These are phyloP conservation scores for Egretta garzetta DNA, from an alignment of 2,113 vertebrate species.

Conservation along the genomic window DNA sequence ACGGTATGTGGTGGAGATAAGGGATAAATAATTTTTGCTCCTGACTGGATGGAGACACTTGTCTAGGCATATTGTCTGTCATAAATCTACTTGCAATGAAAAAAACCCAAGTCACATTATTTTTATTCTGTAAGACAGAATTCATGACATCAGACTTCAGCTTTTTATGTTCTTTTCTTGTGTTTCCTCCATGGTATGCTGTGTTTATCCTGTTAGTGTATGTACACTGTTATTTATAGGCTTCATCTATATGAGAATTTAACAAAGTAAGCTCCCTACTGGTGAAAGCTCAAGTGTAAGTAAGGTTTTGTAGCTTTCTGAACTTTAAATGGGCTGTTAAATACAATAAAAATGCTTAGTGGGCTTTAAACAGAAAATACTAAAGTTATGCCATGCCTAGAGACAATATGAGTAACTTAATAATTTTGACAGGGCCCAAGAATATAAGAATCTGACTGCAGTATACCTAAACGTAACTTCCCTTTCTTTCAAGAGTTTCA, in stretches of 20 bases:
- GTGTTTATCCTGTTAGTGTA: background rate
- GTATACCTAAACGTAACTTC: background rate
- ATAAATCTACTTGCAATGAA: background rate
- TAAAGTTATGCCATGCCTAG: background rate
- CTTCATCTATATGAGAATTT: background rate
- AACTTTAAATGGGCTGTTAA: background rate
- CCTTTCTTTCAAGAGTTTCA: background rate
- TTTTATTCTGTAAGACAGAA: background rate
- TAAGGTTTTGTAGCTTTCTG: background rate
- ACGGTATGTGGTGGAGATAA: background rate
- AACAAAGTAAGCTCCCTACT: background rate
- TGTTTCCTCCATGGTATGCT: background rate
- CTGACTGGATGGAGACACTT: background rate
- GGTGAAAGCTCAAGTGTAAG: background rate
- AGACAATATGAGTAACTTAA: background rate
- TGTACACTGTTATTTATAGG: background rate
- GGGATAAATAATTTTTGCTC: background rate
- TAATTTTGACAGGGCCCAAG: background rate
- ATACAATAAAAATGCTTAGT: background rate
- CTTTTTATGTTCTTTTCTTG: background rate
- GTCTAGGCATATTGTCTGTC: background rate
- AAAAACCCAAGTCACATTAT: background rate
- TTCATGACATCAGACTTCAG: background rate
- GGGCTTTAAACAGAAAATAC: background rate
- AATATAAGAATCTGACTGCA: background rate